Percentiles rank a stretch among this genome's conserved stretches.
These are phyloP conservation scores for Halocynthia roretzi DNA, from an alignment of 23 tunicate species.

Conservation along the genomic window DNA sequence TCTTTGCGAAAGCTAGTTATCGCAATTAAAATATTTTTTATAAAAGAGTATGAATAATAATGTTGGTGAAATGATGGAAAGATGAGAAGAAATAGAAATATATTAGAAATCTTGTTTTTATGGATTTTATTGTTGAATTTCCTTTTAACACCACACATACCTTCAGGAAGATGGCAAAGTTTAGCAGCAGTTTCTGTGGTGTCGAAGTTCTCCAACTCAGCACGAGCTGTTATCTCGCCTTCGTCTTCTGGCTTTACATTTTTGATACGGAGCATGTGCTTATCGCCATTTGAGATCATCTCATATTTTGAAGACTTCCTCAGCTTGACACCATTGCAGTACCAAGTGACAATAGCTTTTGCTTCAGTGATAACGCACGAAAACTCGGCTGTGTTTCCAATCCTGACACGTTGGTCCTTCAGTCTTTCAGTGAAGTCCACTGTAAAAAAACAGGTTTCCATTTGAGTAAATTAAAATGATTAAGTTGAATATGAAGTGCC, in stretches of 20 bases:
- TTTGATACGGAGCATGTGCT: slow-evolving; percentile 34
- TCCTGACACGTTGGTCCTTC: slow-evolving; percentile 51
- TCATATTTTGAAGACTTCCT: slow-evolving; percentile 54
- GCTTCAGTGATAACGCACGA: slow-evolving; percentile 43
- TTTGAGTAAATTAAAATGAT: background rate
- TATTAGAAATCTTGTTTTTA: background rate
- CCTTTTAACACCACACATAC: slow-evolving; percentile 20
- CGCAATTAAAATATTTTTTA: background rate
- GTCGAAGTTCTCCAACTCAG: slow-evolving; percentile 28
- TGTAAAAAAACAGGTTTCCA: slow-evolving; percentile 9
- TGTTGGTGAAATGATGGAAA: slow-evolving; percentile 4
- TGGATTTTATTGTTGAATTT: background rate
- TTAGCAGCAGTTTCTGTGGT: slow-evolving; percentile 44
- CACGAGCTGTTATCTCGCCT: slow-evolving; percentile 54
- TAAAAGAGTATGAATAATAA: background rate
- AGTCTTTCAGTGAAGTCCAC: slow-evolving; percentile 54
- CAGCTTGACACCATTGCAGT: slow-evolving; percentile 65
- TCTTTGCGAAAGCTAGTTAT: slow-evolving; percentile 42
- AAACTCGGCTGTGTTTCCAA: slow-evolving; percentile 43
- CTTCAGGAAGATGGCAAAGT: slow-evolving; percentile 73
- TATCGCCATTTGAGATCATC: slow-evolving; percentile 21
- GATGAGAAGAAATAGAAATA: background rate
- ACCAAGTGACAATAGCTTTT: slow-evolving; percentile 63
- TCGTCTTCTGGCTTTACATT: slow-evolving; percentile 72
- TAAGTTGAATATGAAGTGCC: too few species aligned